Evolutionary conservation across 35 echinoderm and acorn worm species (phyloP).

Genomic region (Apostichopus californicus): DNA sequence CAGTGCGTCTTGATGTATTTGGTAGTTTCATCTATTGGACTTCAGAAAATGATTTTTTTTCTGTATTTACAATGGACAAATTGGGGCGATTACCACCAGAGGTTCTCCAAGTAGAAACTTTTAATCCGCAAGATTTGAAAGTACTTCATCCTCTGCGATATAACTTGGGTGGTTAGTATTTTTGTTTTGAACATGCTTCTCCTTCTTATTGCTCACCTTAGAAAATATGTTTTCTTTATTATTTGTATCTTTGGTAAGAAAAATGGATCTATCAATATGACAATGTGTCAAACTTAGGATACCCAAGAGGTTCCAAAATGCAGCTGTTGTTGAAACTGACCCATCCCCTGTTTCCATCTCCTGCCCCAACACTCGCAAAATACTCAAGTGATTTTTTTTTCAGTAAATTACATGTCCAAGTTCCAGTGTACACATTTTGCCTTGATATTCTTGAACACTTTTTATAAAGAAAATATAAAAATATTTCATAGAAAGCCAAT

Average conservation of each 20-base stretch:
- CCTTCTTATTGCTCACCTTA: neutral
- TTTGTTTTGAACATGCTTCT: neutral
- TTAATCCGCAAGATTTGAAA: neutral
- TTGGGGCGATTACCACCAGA: neutral
- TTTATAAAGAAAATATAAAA: too few species aligned
- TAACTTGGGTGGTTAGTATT: slow-evolving; percentile 5
- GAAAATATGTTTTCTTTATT: too few species aligned
- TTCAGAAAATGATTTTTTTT: neutral
- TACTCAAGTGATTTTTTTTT: neutral
- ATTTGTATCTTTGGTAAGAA: too few species aligned
- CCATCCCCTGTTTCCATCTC: too few species aligned
- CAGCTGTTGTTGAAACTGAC: too few species aligned
- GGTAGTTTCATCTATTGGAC: slow-evolving; percentile 20
- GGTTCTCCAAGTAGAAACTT: neutral
- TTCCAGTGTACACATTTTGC: too few species aligned
- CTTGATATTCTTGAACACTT: too few species aligned
- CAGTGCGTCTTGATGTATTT: neutral
- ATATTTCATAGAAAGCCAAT: too few species aligned
- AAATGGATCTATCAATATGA: too few species aligned
- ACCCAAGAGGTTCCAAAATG: too few species aligned
- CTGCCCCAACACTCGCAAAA: too few species aligned
- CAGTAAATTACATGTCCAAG: neutral
- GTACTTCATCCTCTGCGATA: slow-evolving; percentile 18
- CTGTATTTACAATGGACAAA: slow-evolving; percentile 12
- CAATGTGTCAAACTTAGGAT: too few species aligned